phyloP scores from a whole-genome alignment of 1,140 invertebrate genomes.

The Triops longicaudatus region DNA sequence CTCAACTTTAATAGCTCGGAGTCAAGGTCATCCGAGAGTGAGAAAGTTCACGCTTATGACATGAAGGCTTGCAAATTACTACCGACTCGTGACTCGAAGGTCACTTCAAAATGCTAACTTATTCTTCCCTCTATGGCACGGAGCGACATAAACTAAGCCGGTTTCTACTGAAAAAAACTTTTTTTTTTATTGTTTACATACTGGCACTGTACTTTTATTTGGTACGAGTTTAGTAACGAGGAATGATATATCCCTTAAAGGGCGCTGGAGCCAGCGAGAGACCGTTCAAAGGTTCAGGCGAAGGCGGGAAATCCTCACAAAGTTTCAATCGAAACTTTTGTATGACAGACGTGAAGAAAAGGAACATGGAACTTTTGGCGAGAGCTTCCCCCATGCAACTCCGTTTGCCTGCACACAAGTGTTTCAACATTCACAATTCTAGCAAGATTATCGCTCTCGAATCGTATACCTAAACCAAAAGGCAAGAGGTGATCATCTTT shows the following conservation, averaged over 20 bases:
- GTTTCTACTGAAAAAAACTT: no score
- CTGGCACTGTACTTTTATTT: no score
- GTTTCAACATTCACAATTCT: constrained; percentile 28
- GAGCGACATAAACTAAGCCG: no score
- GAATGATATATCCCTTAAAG: not conserved
- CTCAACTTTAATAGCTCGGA: no score
- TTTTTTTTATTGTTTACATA: no score
- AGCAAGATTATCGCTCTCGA: constrained; percentile 23
- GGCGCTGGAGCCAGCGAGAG: not conserved
- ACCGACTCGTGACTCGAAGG: no score
- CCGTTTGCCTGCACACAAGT: constrained; percentile 51
- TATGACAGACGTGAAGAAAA: constrained; percentile 59
- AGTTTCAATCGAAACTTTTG: constrained; percentile 44
- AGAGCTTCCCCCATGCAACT: constrained; percentile 67
- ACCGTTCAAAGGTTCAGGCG: not conserved
- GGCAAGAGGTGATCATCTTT: constrained; percentile 63
- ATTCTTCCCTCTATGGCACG: no score
- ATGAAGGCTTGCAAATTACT: no score
- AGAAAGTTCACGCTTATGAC: no score
- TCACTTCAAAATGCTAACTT: no score
- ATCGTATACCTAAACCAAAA: constrained; percentile 58
- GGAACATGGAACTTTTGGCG: constrained; percentile 60
- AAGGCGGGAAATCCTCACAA: not conserved
- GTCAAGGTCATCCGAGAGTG: no score
- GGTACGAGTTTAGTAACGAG: not conserved